Evolutionary conservation across 2,113 vertebrate species (phyloP).

Genomic region (Ranitomeya variabilis): DNA sequence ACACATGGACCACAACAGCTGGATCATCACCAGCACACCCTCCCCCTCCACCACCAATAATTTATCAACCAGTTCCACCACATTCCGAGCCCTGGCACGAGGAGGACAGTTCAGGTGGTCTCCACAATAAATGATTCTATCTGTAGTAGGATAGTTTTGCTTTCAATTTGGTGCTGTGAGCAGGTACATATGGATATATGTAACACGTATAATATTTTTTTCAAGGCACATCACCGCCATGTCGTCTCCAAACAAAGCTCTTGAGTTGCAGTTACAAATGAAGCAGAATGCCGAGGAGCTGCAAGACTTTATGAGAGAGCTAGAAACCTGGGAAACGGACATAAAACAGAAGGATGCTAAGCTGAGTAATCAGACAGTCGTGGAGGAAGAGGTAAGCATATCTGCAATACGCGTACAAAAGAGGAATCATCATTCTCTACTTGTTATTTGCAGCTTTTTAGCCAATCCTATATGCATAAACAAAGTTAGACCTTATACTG

Average conservation of each 20-base stretch:
- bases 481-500: no score
- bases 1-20: no score
- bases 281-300: constrained; percentile 92
- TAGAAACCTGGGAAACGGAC: constrained; percentile 91
- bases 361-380: constrained; percentile 72
- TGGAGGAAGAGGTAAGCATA: constrained; percentile 69
- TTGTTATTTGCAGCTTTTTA: no score
- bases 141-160: neutral
- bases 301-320: constrained; percentile 88
- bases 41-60: no score
- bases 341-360: constrained; percentile 89
- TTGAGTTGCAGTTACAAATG: constrained; percentile 90
- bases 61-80: no score
- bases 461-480: no score
- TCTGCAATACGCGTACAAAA: neutral
- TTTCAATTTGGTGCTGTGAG: neutral
- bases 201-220: neutral
- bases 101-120: no score
- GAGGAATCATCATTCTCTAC: no score
- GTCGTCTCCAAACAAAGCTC: constrained; percentile 80
- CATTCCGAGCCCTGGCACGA: no score
- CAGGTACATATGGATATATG: neutral
- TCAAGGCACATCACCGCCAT: constrained; percentile 66
- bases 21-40: no score
- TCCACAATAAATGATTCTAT: no score